These are phyloP conservation scores for Vicugna pacos DNA, from an alignment of 2,113 vertebrate genomes.

Conservation along the genomic window DNA sequence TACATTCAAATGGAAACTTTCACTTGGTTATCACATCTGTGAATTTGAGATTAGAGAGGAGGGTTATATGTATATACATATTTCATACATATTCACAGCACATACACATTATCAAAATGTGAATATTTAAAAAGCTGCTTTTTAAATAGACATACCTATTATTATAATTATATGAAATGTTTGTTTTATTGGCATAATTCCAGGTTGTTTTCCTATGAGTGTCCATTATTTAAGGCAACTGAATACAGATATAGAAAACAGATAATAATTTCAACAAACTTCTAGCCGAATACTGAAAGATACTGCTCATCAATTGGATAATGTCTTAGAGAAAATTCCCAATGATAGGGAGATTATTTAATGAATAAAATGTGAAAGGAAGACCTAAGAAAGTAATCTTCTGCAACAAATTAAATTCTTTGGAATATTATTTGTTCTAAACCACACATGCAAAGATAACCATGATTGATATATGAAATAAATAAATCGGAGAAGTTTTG, in stretches of 20 bases:
- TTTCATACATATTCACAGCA: neutral
- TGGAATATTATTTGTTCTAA: neutral
- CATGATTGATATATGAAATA: neutral
- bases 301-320: neutral
- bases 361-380: constrained; percentile 12
- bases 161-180: neutral
- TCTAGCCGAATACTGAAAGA: constrained; percentile 14
- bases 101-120: neutral
- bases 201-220: neutral
- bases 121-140: neutral
- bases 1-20: neutral
- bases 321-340: constrained; percentile 22
- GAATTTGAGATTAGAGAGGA: neutral
- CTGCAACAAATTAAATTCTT: constrained; percentile 44
- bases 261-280: neutral
- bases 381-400: neutral
- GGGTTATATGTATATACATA: neutral
- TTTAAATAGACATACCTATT: neutral
- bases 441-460: neutral
- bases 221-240: neutral
- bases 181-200: neutral
- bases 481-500: neutral
- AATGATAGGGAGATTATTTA: neutral
- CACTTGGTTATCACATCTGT: neutral
- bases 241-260: neutral